Percentiles rank a stretch among this genome's conserved stretches.
Evolutionary conservation across 2,113 vertebrate species (phyloP).

Genomic region (Propithecus coquereli): DNA sequence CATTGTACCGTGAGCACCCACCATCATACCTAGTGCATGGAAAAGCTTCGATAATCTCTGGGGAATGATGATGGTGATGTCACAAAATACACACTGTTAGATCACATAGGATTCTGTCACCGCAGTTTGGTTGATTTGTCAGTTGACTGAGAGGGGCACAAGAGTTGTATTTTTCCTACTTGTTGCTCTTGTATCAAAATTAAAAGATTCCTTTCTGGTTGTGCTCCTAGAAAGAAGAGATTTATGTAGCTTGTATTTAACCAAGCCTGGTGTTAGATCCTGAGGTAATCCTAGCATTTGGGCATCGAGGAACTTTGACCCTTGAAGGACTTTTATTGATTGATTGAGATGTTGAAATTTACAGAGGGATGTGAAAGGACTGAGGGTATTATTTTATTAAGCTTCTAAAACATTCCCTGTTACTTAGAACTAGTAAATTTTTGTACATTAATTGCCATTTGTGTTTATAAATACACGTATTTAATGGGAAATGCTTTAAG

Average conservation of each 20-base stretch:
- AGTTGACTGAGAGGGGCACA: not conserved
- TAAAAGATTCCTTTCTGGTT: not conserved
- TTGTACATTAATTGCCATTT: not conserved
- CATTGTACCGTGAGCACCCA: not conserved
- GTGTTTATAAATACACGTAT: not conserved
- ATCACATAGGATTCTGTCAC: not conserved
- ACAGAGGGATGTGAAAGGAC: not conserved
- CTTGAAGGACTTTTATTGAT: not conserved
- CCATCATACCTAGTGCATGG: not conserved
- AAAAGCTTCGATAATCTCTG: not conserved
- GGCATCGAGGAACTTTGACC: not conserved
- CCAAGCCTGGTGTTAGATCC: not conserved
- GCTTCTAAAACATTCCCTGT: not conserved
- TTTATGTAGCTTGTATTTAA: not conserved
- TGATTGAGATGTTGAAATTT: slow-evolving; percentile 10
- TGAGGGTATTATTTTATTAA: not conserved
- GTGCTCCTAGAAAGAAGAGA: not conserved
- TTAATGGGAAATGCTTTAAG: not conserved
- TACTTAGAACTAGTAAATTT: not conserved
- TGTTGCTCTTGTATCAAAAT: not conserved
- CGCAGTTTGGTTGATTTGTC: not conserved
- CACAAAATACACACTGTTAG: not conserved
- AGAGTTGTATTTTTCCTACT: not conserved
- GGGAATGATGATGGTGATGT: not conserved
- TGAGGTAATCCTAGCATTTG: not conserved